A percentile compares a stretch with the other conserved stretches of the same genome.
These are phyloP conservation scores for Gila robusta DNA, from an alignment of 2,797 vertebrate species.

Conservation along the genomic window DNA sequence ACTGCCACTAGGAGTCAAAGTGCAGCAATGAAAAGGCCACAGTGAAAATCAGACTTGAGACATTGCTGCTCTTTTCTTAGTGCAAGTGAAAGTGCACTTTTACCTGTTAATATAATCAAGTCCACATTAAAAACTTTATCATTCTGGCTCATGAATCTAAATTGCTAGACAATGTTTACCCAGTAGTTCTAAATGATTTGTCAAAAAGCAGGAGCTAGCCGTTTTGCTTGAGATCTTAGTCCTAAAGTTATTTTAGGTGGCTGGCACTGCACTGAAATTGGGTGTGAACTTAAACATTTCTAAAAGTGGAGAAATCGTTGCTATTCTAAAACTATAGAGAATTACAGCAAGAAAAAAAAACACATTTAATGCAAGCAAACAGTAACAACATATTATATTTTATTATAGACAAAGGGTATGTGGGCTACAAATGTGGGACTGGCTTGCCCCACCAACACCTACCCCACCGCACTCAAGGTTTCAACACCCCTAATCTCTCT, in stretches of 20 bases:
- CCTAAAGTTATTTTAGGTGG: not conserved
- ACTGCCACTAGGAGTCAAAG: slow-evolving; percentile 3
- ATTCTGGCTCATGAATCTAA: not conserved
- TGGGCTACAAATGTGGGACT: not conserved
- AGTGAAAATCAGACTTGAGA: not conserved
- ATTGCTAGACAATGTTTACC: not conserved
- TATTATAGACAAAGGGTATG: not conserved
- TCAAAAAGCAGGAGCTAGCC: not conserved
- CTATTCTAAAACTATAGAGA: not conserved
- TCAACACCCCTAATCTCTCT: not conserved
- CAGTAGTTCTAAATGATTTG: not conserved
- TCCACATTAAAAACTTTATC: not conserved
- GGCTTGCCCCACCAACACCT: not conserved
- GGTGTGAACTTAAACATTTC: not conserved
- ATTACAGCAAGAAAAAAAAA: not conserved
- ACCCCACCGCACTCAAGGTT: not conserved
- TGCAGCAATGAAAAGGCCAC: not conserved
- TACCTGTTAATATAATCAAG: not conserved
- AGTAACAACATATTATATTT: not conserved
- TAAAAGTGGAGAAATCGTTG: not conserved
- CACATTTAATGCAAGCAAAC: not conserved
- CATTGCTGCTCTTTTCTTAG: not conserved
- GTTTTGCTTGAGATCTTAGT: not conserved
- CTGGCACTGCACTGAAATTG: not conserved
- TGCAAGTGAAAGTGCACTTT: not conserved